Evolutionary conservation across 2,888 invertebrate genomes (phyloP).

Genomic region (Timema podura): DNA sequence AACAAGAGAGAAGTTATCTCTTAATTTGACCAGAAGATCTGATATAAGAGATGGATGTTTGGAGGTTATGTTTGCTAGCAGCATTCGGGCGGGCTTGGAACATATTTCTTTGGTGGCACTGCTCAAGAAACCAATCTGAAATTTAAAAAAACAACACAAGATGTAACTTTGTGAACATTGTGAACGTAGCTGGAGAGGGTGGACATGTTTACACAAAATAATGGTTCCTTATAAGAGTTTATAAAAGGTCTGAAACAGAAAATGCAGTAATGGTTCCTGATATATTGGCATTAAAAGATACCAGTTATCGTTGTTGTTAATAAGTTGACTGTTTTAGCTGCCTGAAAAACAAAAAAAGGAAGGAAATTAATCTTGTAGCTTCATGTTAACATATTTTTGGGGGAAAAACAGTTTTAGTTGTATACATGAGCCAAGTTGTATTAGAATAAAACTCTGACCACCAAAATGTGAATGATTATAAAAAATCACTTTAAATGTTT

Average conservation of each 20-base stretch:
- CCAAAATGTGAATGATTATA: neutral
- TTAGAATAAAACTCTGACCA: neutral
- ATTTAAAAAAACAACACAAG: neutral
- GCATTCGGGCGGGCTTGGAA: slow-evolving; percentile 68
- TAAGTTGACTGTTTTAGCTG: too few relatives aligned
- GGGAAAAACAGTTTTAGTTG: too few relatives aligned
- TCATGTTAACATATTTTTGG: too few relatives aligned
- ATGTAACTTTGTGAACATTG: neutral
- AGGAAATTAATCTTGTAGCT: too few relatives aligned
- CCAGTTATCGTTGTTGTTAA: too few relatives aligned
- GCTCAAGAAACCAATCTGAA: slow-evolving; percentile 69
- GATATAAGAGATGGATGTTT: slow-evolving; percentile 67
- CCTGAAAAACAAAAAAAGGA: too few relatives aligned
- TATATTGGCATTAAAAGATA: too few relatives aligned
- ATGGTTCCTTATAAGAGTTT: too few relatives aligned
- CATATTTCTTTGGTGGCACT: slow-evolving; percentile 65
- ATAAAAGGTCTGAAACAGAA: too few relatives aligned
- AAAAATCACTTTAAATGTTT: neutral
- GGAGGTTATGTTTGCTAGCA: slow-evolving; percentile 64
- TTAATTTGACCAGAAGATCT: slow-evolving; percentile 56
- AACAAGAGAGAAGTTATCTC: slow-evolving; percentile 55
- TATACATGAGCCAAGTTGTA: too few relatives aligned
- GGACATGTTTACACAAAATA: neutral
- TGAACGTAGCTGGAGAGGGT: neutral
- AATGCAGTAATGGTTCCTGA: too few relatives aligned